Conservation (phyloP, 2,888 invertebrate species). For the Subacronicta megacephala region DNA sequence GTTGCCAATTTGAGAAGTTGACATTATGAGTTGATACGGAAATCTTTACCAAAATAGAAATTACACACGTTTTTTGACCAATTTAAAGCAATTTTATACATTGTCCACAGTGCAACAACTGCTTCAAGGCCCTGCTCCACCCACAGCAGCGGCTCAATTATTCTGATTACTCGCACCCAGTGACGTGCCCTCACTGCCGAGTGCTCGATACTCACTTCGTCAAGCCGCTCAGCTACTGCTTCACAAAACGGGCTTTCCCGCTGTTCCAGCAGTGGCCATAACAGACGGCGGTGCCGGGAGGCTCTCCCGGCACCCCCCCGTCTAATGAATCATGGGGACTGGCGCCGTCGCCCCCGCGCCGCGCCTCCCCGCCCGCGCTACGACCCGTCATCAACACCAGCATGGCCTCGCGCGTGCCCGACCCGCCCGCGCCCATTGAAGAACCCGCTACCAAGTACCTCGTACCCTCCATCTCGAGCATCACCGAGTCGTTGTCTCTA, state of each 20-base stretch:
- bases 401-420: constrained; percentile 80
- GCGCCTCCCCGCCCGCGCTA: constrained; percentile 81
- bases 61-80: background rate
- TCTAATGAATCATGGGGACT: constrained; percentile 76
- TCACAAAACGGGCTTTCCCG: constrained; percentile 93
- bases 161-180: constrained; percentile 98
- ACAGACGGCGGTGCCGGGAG: constrained; percentile 94
- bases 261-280: constrained; percentile 95
- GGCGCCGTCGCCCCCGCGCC: constrained; percentile 80
- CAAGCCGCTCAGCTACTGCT: constrained; percentile 96
- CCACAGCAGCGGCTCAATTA: constrained; percentile 96
- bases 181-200: constrained; percentile 97
- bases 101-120: constrained; percentile 95
- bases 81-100: constrained; percentile 15
- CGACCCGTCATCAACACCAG: constrained; percentile 88
- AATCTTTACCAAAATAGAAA: too few species aligned
- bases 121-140: constrained; percentile 96
- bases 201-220: constrained; percentile 98
- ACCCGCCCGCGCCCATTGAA: constrained; percentile 60
- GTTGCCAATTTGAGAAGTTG: too few species aligned
- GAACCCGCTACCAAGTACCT: constrained; percentile 71
- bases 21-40: too few species aligned
- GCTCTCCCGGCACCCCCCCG: constrained; percentile 87
- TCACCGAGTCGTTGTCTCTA: constrained; percentile 83
- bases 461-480: constrained; percentile 76